phyloP scores from a whole-genome alignment of 2,113 vertebrate species.

The Dasypus novemcinctus region DNA sequence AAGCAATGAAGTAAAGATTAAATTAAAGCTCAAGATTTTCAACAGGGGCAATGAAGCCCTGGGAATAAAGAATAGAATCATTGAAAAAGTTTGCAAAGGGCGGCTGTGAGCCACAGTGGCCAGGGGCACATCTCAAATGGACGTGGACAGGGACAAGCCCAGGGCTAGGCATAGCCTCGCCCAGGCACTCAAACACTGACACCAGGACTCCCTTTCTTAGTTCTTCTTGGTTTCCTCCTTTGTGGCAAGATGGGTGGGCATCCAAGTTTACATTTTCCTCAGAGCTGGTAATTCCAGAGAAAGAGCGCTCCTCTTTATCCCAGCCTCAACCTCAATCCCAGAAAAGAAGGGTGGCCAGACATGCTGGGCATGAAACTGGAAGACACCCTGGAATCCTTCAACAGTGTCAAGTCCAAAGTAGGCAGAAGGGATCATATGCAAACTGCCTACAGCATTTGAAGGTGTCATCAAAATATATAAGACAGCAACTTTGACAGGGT shows the following conservation, averaged over 20 bases:
- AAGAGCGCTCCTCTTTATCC: neutral
- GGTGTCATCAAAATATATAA: conserved; percentile 96
- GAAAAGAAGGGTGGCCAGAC: conserved; percentile 81
- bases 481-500: conserved; percentile 97
- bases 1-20: neutral
- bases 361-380: conserved; percentile 96
- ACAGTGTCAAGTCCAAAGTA: conserved; percentile 93
- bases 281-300: neutral
- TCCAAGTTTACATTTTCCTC: neutral
- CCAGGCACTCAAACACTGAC: neutral
- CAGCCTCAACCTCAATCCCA: neutral
- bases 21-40: neutral
- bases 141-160: no score
- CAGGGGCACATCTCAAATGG: no score
- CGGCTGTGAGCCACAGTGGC: neutral
- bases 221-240: neutral
- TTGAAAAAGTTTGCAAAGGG: neutral
- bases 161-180: no score
- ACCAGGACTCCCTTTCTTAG: neutral
- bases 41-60: neutral
- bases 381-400: conserved; percentile 95
- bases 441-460: conserved; percentile 95
- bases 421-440: conserved; percentile 95
- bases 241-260: neutral
- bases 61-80: neutral